These are phyloP conservation scores for Scaptomyza cyrtandrae DNA, from an alignment of 2,888 invertebrate genomes.

Conservation along the genomic window DNA sequence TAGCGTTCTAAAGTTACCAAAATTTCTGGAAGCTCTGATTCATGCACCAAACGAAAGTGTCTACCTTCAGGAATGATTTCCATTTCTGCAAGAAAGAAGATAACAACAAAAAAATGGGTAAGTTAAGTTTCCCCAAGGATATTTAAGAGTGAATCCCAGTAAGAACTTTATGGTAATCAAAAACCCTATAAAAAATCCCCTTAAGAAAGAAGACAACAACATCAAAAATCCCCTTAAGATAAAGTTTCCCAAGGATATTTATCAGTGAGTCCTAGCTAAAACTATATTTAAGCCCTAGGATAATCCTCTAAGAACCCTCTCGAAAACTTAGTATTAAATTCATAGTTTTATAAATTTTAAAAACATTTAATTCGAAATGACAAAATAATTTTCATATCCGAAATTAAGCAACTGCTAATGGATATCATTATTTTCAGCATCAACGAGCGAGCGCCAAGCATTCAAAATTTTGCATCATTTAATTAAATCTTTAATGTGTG, in stretches of 20 bases:
- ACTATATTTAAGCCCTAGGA: no score
- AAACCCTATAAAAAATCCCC: no score
- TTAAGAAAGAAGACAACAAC: no score
- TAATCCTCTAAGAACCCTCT: no score
- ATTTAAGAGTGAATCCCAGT: no score
- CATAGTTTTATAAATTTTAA: no score
- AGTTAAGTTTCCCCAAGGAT: no score
- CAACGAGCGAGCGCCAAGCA: neutral
- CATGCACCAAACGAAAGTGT: constrained; percentile 94
- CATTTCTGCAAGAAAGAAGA: constrained; percentile 87
- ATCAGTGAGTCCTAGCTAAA: no score
- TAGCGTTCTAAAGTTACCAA: constrained; percentile 91
- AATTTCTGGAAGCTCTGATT: constrained; percentile 93
- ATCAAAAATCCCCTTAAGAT: no score
- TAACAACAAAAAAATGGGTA: neutral
- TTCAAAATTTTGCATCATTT: constrained; percentile 13
- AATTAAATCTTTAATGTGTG: constrained; percentile 36
- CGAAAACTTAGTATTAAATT: no score
- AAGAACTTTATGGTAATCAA: no score
- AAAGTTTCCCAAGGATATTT: no score
- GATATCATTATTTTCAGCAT: constrained; percentile 18
- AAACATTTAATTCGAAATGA: neutral
- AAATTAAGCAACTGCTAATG: neutral
- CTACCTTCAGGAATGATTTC: constrained; percentile 93
- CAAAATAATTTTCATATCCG: constrained; percentile 7